A percentile compares a stretch with the other conserved stretches of the same genome.
phyloP scores from a whole-genome alignment of 1,140 invertebrate genomes.

The Zaprionus lachaisei region DNA sequence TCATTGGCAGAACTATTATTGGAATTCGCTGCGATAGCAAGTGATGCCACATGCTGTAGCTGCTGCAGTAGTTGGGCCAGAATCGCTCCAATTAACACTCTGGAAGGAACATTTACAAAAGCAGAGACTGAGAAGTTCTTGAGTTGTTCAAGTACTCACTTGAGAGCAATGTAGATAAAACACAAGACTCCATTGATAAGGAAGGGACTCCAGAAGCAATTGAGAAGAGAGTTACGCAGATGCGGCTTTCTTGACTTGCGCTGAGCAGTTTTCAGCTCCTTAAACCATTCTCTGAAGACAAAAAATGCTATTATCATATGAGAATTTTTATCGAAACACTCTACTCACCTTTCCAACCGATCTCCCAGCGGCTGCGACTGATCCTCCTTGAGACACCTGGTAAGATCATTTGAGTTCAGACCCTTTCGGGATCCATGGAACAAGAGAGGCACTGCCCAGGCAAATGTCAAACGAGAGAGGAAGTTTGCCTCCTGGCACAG shows the following conservation, averaged over 20 bases:
- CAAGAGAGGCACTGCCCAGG: slow-evolving; percentile 83
- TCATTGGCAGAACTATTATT: not conserved
- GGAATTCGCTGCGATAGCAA: not conserved
- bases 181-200: slow-evolving; percentile 84
- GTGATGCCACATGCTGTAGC: slow-evolving; percentile 56
- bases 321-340: not conserved
- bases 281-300: slow-evolving; percentile 84
- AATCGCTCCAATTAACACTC: slow-evolving; percentile 85
- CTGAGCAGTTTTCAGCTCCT: slow-evolving; percentile 84
- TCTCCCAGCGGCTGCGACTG: slow-evolving; percentile 78
- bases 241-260: slow-evolving; percentile 81
- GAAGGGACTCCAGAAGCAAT: slow-evolving; percentile 83
- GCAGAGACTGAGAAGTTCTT: not conserved
- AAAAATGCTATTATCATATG: not conserved
- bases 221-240: slow-evolving; percentile 83
- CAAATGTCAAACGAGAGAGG: slow-evolving; percentile 81
- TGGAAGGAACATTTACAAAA: slow-evolving; percentile 28
- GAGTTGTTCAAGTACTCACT: slow-evolving; percentile 65
- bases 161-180: slow-evolving; percentile 84
- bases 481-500: slow-evolving; percentile 74
- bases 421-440: slow-evolving; percentile 72
- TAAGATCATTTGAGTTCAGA: slow-evolving; percentile 76
- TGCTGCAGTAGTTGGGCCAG: slow-evolving; percentile 84
- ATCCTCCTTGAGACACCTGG: slow-evolving; percentile 77
- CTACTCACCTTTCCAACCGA: slow-evolving; percentile 80